Conservation (phyloP, 2,888 invertebrate species). For the Diarsia brunnea region DNA sequence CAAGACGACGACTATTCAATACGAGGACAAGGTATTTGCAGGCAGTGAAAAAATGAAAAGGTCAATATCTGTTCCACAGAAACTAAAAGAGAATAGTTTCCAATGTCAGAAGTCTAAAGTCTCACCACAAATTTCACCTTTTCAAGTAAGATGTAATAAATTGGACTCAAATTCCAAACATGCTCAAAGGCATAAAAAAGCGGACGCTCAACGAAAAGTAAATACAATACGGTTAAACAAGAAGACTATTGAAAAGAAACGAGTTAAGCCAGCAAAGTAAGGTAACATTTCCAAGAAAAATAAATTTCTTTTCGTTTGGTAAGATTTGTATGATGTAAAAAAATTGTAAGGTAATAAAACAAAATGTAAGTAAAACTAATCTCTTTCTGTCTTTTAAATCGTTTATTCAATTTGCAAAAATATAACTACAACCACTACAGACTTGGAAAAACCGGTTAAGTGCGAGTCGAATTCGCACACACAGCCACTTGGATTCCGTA, state of each 20-base stretch:
- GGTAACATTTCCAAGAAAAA: slow-evolving; percentile 31
- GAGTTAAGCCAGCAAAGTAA: slow-evolving; percentile 43
- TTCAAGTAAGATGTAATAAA: slow-evolving; percentile 46
- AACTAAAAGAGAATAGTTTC: slow-evolving; percentile 71
- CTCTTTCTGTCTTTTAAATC: no score
- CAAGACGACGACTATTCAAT: slow-evolving; percentile 71
- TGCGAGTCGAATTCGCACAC: no score
- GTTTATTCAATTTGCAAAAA: no score
- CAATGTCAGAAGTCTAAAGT: slow-evolving; percentile 63
- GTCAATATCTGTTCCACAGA: slow-evolving; percentile 63
- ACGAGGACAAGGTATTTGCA: slow-evolving; percentile 60
- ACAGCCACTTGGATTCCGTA: no score
- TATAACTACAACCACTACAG: no score
- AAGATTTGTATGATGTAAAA: no score
- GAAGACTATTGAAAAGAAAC: slow-evolving; percentile 69
- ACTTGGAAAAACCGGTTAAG: no score
- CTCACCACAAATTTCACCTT: slow-evolving; percentile 50
- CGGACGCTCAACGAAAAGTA: slow-evolving; percentile 72
- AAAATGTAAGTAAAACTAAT: no score
- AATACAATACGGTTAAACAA: slow-evolving; percentile 64
- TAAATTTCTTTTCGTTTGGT: slow-evolving; percentile 8
- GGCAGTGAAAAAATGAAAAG: slow-evolving; percentile 66
- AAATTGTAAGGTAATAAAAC: no score
- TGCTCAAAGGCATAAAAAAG: slow-evolving; percentile 67
- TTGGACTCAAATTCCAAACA: slow-evolving; percentile 59